Evolutionary conservation across 2,888 invertebrate genomes (phyloP), one percentile per base, ranked within the genome.

Genomic region (Eupithecia subumbrata): DNA sequence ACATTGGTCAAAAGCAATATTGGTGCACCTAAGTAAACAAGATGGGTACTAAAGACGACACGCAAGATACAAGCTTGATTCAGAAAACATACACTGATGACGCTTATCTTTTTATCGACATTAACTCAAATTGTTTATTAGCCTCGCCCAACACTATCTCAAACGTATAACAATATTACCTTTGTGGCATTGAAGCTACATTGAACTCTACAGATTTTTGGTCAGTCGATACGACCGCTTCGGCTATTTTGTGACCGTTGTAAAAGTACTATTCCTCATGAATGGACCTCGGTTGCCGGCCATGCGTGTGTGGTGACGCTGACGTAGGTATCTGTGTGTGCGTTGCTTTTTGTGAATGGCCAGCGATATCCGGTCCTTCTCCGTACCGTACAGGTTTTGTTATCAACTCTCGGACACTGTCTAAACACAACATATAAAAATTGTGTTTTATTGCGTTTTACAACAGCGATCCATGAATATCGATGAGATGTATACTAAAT

Each of bases 351-450:
- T 94, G 93, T 95, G 95, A 95, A 95, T 95, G 95, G 90, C 88
- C 92, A 86, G 85, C 89, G 91, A 92, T 93, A 94, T 95, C 95
- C 95, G 95, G 95, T 93, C 93, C 88, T 89, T 88, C 88, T 89
- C 87, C 86, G 87, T 90, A 91, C 91, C 86, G 89, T 91, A 91
- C 94, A 92, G 92, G 94, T 94, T 94, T 92, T 86, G 92, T 95
- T 95, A 95, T 95, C 94, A 93, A 88, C 91, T 92, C 91, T 90
- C 92, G 89, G 86, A 88, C 90, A 89, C 92, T 91, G 94, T 94
- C 94, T 94, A 94, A 94, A 94, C 91, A 93, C 84, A 87, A 90
- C 89, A 92, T 92, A 93, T 94, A 94, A 94, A 94, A 93, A 92
- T 93, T 90, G 91, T 91, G 93, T 91, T 94, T 94, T 95, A 95